A percentile compares a stretch with the other conserved stretches of the same genome.
Evolutionary conservation across 2,888 invertebrate species (phyloP).

Genomic region (Trissolcus brochymenae): DNA sequence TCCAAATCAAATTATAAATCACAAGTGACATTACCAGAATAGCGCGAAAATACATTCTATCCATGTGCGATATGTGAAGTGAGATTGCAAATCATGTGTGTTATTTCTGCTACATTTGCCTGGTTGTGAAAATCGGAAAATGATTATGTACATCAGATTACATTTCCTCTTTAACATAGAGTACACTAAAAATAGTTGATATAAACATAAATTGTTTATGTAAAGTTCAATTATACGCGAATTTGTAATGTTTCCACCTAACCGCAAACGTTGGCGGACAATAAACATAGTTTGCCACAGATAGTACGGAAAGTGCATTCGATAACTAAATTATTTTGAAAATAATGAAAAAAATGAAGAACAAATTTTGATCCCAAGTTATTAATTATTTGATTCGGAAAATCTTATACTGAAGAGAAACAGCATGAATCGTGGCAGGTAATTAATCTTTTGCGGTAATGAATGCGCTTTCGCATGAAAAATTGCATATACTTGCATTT

Average conservation of each 20-base stretch:
- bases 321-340: neutral
- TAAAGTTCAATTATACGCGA: slow-evolving; percentile 17
- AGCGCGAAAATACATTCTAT: slow-evolving; percentile 40
- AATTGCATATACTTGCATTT: slow-evolving; percentile 29
- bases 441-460: slow-evolving; percentile 31
- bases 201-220: slow-evolving; percentile 23
- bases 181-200: neutral
- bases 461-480: slow-evolving; percentile 24
- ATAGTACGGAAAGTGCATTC: neutral
- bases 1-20: slow-evolving; percentile 55
- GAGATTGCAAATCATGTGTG: slow-evolving; percentile 55
- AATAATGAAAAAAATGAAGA: neutral
- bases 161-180: slow-evolving; percentile 36
- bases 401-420: slow-evolving; percentile 11
- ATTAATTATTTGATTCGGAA: slow-evolving; percentile 6
- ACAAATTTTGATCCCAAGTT: neutral
- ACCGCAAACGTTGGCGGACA: neutral
- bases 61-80: slow-evolving; percentile 30
- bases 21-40: slow-evolving; percentile 51
- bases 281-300: neutral
- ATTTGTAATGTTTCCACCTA: slow-evolving; percentile 14
- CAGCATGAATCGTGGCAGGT: slow-evolving; percentile 18
- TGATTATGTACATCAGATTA: slow-evolving; percentile 45
- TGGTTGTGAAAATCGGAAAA: slow-evolving; percentile 52
- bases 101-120: slow-evolving; percentile 54